Conservation (phyloP, 2,888 invertebrate genomes). For the Synergus laeviventris region DNA sequence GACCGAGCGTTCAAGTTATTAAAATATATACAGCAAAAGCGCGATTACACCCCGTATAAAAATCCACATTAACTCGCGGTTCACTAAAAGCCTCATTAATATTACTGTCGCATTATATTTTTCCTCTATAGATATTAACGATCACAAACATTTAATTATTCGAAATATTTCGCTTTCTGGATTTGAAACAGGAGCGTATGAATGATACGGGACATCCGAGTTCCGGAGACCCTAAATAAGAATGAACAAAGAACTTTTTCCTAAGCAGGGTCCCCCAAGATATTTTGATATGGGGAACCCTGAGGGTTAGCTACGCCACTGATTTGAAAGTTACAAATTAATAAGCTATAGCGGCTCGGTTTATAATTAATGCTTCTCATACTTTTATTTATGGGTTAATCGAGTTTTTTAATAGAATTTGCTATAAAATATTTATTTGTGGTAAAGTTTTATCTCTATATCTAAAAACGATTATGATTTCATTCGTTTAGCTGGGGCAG, state of each 20-base stretch:
- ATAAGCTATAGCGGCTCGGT: not conserved
- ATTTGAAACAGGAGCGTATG: no score
- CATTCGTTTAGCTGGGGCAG: not conserved
- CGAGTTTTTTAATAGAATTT: not conserved
- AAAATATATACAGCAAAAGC: constrained; percentile 41
- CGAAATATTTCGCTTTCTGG: not conserved
- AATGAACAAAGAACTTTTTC: no score
- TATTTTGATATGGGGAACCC: no score
- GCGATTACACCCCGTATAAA: not conserved
- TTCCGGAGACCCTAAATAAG: no score
- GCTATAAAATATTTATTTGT: not conserved
- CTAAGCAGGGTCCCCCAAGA: no score
- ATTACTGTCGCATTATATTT: constrained; percentile 12
- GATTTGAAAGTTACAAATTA: not conserved
- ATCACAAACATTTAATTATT: not conserved
- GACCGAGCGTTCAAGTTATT: constrained; percentile 49
- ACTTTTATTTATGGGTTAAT: not conserved
- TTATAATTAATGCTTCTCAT: not conserved
- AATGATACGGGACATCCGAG: no score
- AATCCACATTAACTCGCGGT: constrained; percentile 9
- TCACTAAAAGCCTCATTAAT: not conserved
- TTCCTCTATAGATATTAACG: not conserved
- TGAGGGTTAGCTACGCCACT: no score
- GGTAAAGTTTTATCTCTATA: not conserved
- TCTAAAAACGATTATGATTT: not conserved